Evolutionary conservation across 2,113 vertebrate species (phyloP).

Genomic region (Corythoichthys intestinalis): DNA sequence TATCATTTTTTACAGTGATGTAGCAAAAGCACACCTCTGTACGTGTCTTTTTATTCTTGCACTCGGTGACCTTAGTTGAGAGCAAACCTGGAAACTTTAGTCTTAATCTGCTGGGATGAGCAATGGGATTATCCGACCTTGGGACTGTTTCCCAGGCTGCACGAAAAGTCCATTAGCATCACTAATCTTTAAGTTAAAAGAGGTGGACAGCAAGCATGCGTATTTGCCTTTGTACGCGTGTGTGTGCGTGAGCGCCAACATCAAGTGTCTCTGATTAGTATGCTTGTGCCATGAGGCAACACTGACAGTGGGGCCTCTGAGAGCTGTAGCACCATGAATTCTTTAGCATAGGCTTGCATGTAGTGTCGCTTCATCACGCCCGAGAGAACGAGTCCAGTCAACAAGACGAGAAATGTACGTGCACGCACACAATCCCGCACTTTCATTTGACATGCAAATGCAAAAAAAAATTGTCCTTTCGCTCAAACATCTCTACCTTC

Average conservation of each 20-base stretch:
- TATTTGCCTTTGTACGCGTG: constrained; percentile 8
- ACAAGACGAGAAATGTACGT: constrained; percentile 30
- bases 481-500: constrained; percentile 16
- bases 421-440: constrained; percentile 5
- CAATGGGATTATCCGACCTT: constrained; percentile 56
- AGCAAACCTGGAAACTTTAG: constrained; percentile 26
- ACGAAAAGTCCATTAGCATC: constrained; percentile 47
- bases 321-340: constrained; percentile 63
- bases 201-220: constrained; percentile 21
- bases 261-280: constrained; percentile 64
- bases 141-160: constrained; percentile 24
- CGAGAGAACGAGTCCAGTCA: constrained; percentile 55
- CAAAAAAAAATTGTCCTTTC: constrained; percentile 10
- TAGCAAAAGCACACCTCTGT: not conserved
- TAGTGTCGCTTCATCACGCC: constrained; percentile 55
- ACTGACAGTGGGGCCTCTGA: constrained; percentile 65
- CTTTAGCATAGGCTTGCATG: constrained; percentile 63
- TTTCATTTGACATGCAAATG: constrained; percentile 4
- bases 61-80: constrained; percentile 7
- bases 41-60: constrained; percentile 6
- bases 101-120: constrained; percentile 49
- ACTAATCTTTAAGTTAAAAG: constrained; percentile 43
- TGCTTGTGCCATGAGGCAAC: constrained; percentile 56
- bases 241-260: constrained; percentile 15
- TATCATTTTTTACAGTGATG: constrained; percentile 1